Base-by-base conservation (phyloP, 2,888 invertebrate genomes). In the Meganola albula region DNA sequence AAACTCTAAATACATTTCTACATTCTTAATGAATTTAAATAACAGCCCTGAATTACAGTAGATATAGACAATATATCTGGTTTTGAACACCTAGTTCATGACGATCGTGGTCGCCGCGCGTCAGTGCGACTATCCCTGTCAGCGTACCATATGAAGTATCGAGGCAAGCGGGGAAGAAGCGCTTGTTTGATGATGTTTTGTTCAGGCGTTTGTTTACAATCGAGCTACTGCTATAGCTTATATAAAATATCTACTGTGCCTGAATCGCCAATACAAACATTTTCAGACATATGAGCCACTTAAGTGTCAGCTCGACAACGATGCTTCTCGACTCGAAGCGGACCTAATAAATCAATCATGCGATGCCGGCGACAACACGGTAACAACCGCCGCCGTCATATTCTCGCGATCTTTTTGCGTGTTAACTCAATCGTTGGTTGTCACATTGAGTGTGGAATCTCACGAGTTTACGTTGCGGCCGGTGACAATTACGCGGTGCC, bases 401-500 rank as follows among this genome's bases (percentile, higher is more conserved):
- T 63, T 63, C 57, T 44, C 51, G 46, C 45, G 35, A 38, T 49
- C 53, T 70, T 69, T 74, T 74, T 72, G 63, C 58, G 53, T 55
- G 58, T 63, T 61, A 63, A 68, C 67, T 75, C 65, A 71, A 68
- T 71, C 64, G 62, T 48, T 45, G 34, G 45, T 49, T 56, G 63
- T 52, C 61, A 44, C 48, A 46, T 57, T 44, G 44, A 44, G 44
- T 43, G 52, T 48, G 57, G 59, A 66, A 58, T 63, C 55, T 53
- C 58, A 57, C 58, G 58, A 56, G 63, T 55, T 59, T 53, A 55
- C 58, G 53, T 50, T 46, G 60, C 44, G 58, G 53, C 56, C 58
- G 63, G 71, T 68, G 76, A 74, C 75, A 74, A 78, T 80, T 76
- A 78, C 76, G 73, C 64, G 68, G 64, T 66, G 66, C 59, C 64